Conservation (phyloP, 2,888 invertebrate genomes). For the Eretmocerus hayati region DNA sequence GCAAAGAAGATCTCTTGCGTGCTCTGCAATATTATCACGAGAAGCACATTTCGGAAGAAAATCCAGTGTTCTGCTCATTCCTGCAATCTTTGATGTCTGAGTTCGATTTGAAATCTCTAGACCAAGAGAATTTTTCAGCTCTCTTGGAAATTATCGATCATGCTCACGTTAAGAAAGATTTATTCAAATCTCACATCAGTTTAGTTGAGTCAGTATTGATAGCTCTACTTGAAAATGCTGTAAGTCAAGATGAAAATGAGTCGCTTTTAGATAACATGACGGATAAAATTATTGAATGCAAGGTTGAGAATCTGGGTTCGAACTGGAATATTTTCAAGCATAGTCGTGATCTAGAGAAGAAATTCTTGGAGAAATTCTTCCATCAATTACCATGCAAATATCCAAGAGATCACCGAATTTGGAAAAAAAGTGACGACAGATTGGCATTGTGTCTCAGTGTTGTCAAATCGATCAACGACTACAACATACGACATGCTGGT, state of each 20-base stretch:
- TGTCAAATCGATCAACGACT: constrained; percentile 1
- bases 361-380: constrained; percentile 4
- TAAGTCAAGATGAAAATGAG: background rate
- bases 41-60: constrained; percentile 38
- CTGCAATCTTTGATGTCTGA: background rate
- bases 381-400: background rate
- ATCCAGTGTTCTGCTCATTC: background rate
- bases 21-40: constrained; percentile 33
- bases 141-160: constrained; percentile 30
- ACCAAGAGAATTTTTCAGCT: constrained; percentile 29
- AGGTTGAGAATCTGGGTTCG: background rate
- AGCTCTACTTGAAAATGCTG: background rate
- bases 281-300: background rate
- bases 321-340: constrained; percentile 1
- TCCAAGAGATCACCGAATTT: background rate
- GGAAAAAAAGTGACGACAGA: background rate
- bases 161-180: constrained; percentile 17
- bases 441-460: background rate
- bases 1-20: constrained; percentile 29
- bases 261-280: background rate
- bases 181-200: background rate
- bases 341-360: background rate
- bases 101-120: constrained; percentile 27
- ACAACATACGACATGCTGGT: background rate
- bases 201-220: constrained; percentile 2